Evolutionary conservation across 2,888 invertebrate species (phyloP), one percentile per base, ranked within the genome.

Genomic region (Carcina quercana): DNA sequence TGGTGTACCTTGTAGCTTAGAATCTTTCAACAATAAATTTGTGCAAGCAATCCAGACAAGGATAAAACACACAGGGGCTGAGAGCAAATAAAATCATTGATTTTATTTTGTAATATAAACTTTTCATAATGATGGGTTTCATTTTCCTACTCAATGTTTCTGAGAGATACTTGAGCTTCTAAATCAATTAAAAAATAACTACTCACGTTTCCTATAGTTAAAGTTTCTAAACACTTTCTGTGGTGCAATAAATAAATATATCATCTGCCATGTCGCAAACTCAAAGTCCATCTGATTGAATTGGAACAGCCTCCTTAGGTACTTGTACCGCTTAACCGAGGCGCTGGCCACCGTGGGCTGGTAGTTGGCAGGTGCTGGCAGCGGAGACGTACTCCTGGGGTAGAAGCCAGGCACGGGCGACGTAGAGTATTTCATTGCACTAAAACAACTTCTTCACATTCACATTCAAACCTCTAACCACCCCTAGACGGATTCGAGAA

Each of bases 271-370:
- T n/a, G 93, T 85, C 0, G 98, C 98, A 84, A 97, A 98, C 69
- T 99, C 97, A 82, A 99, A 99, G 79, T 99, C 98, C 98, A 99
- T 99, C 82, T 98, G 98, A 59, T 94, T 90, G 63, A 97, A 96
- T 72, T 95, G 94, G 37, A 95, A 86, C 37, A 96, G 76, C 58
- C 95, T 87, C 45, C 94, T 84, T 30, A 97, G 79, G 73, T 96
- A 96, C 82, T 93, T 93, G 75, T 93, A 94, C 40, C 93, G 88
- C 78, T 97, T 96, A 25, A 93, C 91, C 24, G 95, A 91, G 2
- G 96, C 96, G 35, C 93, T 91, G 31, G 78, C 73, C 54, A 92
- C 90, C 48, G 91, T 89, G 27, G 88, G 86, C 53, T 90, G 89
- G 56, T 86, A 86, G 55, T 88, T 89, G 12, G 86, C 88, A 14